Evolutionary conservation across 2,888 invertebrate species (phyloP), one percentile per base, ranked within the genome.

Genomic region (Tholera decimalis): DNA sequence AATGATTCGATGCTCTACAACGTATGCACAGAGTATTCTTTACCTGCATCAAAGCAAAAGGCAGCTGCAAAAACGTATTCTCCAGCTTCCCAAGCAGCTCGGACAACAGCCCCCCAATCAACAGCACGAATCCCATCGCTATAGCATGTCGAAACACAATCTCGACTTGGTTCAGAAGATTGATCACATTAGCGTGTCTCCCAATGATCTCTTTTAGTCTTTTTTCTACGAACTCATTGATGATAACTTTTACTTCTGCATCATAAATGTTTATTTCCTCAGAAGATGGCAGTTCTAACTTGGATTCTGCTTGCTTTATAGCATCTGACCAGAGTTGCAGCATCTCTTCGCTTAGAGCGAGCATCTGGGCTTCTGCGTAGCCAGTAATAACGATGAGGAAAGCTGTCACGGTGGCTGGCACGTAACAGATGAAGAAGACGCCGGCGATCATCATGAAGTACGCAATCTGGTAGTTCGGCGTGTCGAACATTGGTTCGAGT

Each of bases 61-160:
- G 89, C 44, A 89, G 61, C 49, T 88, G 80, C 18, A 88, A 28
- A 53, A 83, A 90, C 0, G 90, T 90, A 22, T 90, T 88, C 56
- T 90, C 86, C 15, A 91, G 61, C 0, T 87, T 86, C 0, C 88
- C 89, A 0, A 90, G 58, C 15, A 91, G 72, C 60, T 85, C 86
- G 2, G 83, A 72, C 20, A 87, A 82, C 0, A 91, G 50, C 13
- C 84, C 83, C 0, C 83, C 44, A 0, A 85, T 75, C 1, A 88
- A 66, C 1, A 88, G 51, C 1, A 82, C 39, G 50, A 90, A 89
- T 6, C 88, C 90, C 20, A 86, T 71, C 0, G 85, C 88, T 11
- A 88, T 84, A 3, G 86, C 83, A 8, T 80, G 79, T 35, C 80
- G 73, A 39, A 88, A 90, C 3, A 88, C 76, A 1, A 64, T 63